Evolutionary conservation across 2,797 vertebrate species (phyloP), one percentile per base, ranked within the genome.

Genomic region (Scomberomorus guttatus): DNA sequence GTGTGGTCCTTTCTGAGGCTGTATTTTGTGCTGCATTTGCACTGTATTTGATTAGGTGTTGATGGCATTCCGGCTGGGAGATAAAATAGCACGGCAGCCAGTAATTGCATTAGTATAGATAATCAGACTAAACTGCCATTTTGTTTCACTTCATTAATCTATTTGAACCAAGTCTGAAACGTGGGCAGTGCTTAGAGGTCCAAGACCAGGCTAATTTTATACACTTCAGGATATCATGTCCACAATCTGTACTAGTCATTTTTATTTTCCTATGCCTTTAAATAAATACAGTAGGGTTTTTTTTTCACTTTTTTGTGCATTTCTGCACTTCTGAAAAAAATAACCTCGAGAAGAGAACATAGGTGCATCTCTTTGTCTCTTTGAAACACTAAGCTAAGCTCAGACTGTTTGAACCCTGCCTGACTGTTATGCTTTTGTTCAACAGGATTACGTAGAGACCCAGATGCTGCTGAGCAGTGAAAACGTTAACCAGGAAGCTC

Each of bases 401-500:
- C 42, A 22, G 27, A 24, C 15, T 59, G n/a, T 64, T 5, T 57
- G 42, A 72, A 59, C 37, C 64, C 68, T 37, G 58, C 7, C 32
- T 86, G 50, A 70, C 79, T 46, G 7, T 34, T 5, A 3, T n/a
- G 32, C 60, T 77, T 85, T 50, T 78, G 14, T 75, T 51, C 4
- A 39, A 68, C 92, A 99, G 98, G 98, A 99, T 92, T 98, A 96
- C 74, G 78, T 93, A 0, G 98, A 99, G 80, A 98, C 98, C 0
- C 97, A 99, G 87, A 94, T 96, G 93, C 95, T 99, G 73, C 95
- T 99, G 50, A 95, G 96, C 72, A 93, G 93, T 0, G 96, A 98
- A 67, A 99, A 99, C 0, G 97, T 99, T 72, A 96, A 98, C 93
- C 97, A 99, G 94, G 97, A 96, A 87, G 97, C 96, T 90, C 95